A percentile compares a stretch with the other conserved stretches of the same genome.
These are phyloP conservation scores for Caretta caretta DNA, from an alignment of 2,113 vertebrate species.

Conservation along the genomic window DNA sequence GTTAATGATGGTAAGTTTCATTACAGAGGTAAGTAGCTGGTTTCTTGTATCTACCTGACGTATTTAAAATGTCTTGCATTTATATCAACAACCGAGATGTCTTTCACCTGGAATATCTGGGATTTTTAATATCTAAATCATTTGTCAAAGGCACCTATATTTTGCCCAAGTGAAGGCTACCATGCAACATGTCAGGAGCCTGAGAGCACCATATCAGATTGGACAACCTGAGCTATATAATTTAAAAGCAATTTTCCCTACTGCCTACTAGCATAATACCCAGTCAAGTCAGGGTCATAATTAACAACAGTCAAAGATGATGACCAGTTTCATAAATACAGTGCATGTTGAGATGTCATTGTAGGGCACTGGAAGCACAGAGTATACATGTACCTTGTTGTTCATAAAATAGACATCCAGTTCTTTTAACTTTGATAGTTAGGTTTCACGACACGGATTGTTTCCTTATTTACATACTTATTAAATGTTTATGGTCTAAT, in stretches of 20 bases:
- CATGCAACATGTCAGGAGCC: background rate
- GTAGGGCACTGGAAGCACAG: background rate
- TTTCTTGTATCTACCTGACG: background rate
- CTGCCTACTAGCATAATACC: background rate
- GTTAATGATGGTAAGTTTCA: slow-evolving; percentile 92
- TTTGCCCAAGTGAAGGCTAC: background rate
- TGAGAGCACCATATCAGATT: background rate
- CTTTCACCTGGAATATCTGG: background rate
- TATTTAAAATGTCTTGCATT: background rate
- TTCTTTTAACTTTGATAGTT: background rate
- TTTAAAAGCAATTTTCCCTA: background rate
- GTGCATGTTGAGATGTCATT: background rate
- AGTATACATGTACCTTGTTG: background rate
- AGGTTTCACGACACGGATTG: background rate
- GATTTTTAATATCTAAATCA: background rate
- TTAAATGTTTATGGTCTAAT: background rate
- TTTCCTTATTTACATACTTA: background rate
- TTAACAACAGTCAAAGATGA: background rate
- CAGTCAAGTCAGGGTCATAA: background rate
- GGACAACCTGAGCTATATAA: background rate
- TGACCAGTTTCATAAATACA: background rate
- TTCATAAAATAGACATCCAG: background rate
- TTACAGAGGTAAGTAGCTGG: background rate
- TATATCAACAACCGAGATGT: background rate
- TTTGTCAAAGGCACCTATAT: background rate